Conservation (phyloP, 2,888 invertebrate genomes). For the Erannis defoliaria region DNA sequence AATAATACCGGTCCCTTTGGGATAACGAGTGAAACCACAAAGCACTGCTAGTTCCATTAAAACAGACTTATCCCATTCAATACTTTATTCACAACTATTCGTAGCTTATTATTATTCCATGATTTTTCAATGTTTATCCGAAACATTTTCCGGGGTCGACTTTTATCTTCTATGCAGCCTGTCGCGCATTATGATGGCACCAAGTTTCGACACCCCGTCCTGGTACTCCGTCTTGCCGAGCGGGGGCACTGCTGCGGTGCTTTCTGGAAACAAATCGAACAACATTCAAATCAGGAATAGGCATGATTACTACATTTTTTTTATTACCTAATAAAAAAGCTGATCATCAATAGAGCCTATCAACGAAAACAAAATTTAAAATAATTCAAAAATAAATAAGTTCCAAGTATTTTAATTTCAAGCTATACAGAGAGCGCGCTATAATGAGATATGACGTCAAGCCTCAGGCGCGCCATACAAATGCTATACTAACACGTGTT, state of each 20-base stretch:
- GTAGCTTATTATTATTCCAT: slow-evolving; percentile 42
- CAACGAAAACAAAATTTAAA: too few relatives aligned
- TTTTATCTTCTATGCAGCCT: slow-evolving; percentile 79
- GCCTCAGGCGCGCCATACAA: too few relatives aligned
- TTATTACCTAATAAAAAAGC: too few relatives aligned
- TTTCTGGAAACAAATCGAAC: slow-evolving; percentile 61
- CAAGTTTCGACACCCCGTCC: slow-evolving; percentile 87
- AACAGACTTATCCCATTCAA: background rate
- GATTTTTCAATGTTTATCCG: slow-evolving; percentile 30
- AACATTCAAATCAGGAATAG: too few relatives aligned
- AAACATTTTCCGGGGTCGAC: background rate
- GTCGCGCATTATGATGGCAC: slow-evolving; percentile 87
- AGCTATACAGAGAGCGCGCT: too few relatives aligned
- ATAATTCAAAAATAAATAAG: too few relatives aligned
- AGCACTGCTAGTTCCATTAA: background rate
- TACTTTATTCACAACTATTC: background rate
- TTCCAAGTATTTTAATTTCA: too few relatives aligned
- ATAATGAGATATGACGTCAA: too few relatives aligned
- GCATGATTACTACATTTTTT: too few relatives aligned
- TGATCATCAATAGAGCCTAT: too few relatives aligned
- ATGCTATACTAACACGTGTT: too few relatives aligned
- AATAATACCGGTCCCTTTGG: too few relatives aligned
- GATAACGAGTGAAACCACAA: background rate
- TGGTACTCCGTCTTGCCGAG: slow-evolving; percentile 88
- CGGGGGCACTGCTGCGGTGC: slow-evolving; percentile 74